A percentile compares a stretch with the other conserved stretches of the same genome.
Conservation (phyloP, 2,113 vertebrate species). For the Ageneiosus marmoratus region DNA sequence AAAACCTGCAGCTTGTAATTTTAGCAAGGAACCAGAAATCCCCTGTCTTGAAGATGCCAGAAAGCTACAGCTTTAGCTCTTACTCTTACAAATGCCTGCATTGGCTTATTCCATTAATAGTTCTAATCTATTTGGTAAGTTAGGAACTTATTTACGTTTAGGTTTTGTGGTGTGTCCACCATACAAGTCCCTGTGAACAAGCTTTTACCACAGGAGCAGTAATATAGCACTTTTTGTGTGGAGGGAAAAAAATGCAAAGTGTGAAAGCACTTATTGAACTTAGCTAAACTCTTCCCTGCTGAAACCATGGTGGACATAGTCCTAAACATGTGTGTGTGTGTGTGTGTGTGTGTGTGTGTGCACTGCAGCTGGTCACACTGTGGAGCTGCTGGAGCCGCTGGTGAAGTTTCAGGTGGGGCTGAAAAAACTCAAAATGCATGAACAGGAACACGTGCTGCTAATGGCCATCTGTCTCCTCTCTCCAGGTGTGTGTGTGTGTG, state of each 20-base stretch:
- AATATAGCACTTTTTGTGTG: not conserved
- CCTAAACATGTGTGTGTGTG: constrained; percentile 43
- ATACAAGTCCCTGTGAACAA: not conserved
- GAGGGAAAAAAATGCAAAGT: not conserved
- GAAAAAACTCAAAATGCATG: too few species aligned
- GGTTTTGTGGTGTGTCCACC: not conserved
- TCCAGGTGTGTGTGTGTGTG: constrained; percentile 70
- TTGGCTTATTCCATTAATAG: not conserved
- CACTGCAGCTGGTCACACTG: too few species aligned
- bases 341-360: constrained; percentile 49
- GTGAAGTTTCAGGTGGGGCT: constrained; percentile 93
- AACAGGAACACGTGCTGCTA: constrained; percentile 93
- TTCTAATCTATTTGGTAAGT: not conserved
- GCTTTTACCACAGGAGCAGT: not conserved
- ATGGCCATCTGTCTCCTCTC: constrained; percentile 98
- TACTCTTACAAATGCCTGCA: not conserved
- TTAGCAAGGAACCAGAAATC: not conserved
- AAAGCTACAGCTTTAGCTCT: not conserved
- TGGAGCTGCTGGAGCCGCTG: constrained; percentile 89
- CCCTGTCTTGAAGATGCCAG: not conserved
- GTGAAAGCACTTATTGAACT: constrained; percentile 14
- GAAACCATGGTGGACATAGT: constrained; percentile 35
- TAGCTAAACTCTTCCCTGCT: constrained; percentile 38
- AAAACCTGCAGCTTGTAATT: not conserved
- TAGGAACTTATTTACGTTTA: too few species aligned